Evolutionary conservation across 2,888 invertebrate species (phyloP).

Genomic region (Drepanosiphum platanoidis): DNA sequence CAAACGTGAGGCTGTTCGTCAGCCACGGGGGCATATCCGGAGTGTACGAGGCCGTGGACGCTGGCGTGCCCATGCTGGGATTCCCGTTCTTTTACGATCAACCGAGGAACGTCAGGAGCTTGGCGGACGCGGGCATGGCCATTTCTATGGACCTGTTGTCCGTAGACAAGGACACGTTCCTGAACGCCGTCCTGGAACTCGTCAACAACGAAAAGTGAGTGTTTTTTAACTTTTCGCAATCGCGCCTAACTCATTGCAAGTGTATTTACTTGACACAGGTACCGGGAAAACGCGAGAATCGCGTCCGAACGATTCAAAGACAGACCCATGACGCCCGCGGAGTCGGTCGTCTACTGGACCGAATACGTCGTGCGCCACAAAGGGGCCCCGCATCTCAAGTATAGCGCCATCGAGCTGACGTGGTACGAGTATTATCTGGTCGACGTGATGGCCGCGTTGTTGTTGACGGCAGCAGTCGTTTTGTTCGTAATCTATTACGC

Average conservation of each 20-base stretch:
- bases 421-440: constrained; percentile 14
- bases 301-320: background rate
- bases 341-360: background rate
- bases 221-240: background rate
- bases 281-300: background rate
- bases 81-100: constrained; percentile 9
- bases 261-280: background rate
- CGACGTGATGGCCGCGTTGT: background rate
- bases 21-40: constrained; percentile 23
- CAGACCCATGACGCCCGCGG: background rate
- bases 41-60: constrained; percentile 23
- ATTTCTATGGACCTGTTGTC: constrained; percentile 8
- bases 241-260: background rate
- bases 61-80: constrained; percentile 5
- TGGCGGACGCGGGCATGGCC: constrained; percentile 4
- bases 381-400: background rate
- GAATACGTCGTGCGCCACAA: background rate
- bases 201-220: background rate
- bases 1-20: background rate
- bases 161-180: background rate
- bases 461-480: background rate
- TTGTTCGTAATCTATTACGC: background rate
- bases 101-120: background rate
- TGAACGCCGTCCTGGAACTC: background rate
- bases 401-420: background rate